Percentiles rank a stretch among this genome's conserved stretches.
phyloP scores from a whole-genome alignment of 1,140 invertebrate genomes.

The Antheraea pernyi region DNA sequence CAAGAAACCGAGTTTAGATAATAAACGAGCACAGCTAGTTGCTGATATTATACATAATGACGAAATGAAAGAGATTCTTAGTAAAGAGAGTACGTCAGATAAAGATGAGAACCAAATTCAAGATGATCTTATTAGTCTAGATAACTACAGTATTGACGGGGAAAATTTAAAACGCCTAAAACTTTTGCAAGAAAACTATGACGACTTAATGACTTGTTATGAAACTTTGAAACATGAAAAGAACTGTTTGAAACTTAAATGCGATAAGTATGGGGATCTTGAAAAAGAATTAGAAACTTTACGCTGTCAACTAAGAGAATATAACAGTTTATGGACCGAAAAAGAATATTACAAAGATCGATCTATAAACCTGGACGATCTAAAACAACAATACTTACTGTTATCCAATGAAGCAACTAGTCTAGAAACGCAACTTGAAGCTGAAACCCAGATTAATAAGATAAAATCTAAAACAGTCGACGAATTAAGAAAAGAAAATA shows the following conservation, averaged over 20 bases:
- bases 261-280: slow-evolving; percentile 54
- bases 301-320: slow-evolving; percentile 52
- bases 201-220: slow-evolving; percentile 58
- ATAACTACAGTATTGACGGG: slow-evolving; percentile 46
- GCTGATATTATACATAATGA: slow-evolving; percentile 67
- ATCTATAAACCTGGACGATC: slow-evolving; percentile 54
- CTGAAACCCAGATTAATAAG: slow-evolving; percentile 61
- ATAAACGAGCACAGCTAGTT: slow-evolving; percentile 61
- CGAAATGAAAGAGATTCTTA: slow-evolving; percentile 69
- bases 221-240: slow-evolving; percentile 65
- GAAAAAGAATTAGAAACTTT: slow-evolving; percentile 55
- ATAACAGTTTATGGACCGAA: slow-evolving; percentile 61
- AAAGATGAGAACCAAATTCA: slow-evolving; percentile 33
- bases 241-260: slow-evolving; percentile 46
- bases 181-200: slow-evolving; percentile 61
- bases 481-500: slow-evolving; percentile 56
- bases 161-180: slow-evolving; percentile 62
- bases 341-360: slow-evolving; percentile 63
- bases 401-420: slow-evolving; percentile 59
- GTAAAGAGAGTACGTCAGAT: slow-evolving; percentile 37
- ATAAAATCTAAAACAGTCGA: slow-evolving; percentile 52
- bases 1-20: slow-evolving; percentile 39
- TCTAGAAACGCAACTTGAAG: slow-evolving; percentile 61
- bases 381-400: slow-evolving; percentile 63
- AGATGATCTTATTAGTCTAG: slow-evolving; percentile 29